phyloP scores from a whole-genome alignment of 2,797 vertebrate species.

The Cossypha heuglini region DNA sequence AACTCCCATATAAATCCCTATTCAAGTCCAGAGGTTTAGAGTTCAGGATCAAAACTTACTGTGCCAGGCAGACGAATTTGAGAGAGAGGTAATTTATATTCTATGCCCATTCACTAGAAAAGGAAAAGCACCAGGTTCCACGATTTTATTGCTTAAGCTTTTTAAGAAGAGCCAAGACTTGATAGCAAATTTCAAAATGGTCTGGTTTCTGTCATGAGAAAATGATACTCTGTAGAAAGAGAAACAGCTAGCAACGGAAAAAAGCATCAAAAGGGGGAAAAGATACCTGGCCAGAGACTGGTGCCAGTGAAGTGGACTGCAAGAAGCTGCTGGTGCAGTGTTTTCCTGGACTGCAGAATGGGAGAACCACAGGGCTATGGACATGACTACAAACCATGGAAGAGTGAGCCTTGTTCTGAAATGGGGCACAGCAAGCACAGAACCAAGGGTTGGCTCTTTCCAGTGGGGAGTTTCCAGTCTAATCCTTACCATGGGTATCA shows the following conservation, averaged over 20 bases:
- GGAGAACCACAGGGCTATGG: not conserved
- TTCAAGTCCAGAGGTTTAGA: not conserved
- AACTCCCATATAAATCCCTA: not conserved
- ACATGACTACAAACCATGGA: not conserved
- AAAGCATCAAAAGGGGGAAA: not conserved
- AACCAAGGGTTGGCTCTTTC: not conserved
- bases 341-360: not conserved
- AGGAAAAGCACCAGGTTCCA: not conserved
- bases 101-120: not conserved
- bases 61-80: not conserved
- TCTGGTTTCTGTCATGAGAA: not conserved
- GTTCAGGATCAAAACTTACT: not conserved
- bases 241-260: not conserved
- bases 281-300: not conserved
- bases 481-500: not conserved
- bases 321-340: not conserved
- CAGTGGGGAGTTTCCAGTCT: not conserved
- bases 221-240: not conserved
- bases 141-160: not conserved
- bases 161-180: not conserved
- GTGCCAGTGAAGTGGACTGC: not conserved
- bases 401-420: not conserved
- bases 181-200: slow-evolving; percentile 14
- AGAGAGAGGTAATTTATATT: not conserved
- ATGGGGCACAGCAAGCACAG: not conserved